phyloP scores from a whole-genome alignment of 2,888 invertebrate species.

The Rutpela maculata region DNA sequence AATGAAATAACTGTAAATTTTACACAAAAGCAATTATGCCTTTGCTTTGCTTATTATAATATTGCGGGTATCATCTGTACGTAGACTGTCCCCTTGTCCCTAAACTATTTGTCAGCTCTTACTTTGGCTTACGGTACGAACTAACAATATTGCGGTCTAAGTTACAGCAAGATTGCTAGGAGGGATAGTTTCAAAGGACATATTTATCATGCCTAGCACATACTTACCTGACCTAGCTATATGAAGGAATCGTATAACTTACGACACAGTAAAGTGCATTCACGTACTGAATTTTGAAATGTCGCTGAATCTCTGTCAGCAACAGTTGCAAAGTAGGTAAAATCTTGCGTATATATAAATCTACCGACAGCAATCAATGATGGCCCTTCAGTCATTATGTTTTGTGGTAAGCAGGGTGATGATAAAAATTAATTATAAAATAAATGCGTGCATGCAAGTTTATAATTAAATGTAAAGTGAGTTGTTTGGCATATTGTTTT shows the following conservation, averaged over 20 bases:
- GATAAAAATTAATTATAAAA: background rate
- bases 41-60: slow-evolving; percentile 36
- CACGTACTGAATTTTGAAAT: slow-evolving; percentile 27
- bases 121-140: slow-evolving; percentile 13
- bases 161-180: slow-evolving; percentile 45
- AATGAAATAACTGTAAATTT: slow-evolving; percentile 25
- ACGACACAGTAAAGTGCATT: slow-evolving; percentile 15
- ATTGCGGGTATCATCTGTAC: slow-evolving; percentile 20
- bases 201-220: slow-evolving; percentile 48
- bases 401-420: background rate
- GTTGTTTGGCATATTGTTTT: no score
- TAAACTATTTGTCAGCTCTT: slow-evolving; percentile 33
- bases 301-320: slow-evolving; percentile 9
- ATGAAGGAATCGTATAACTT: slow-evolving; percentile 3
- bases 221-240: slow-evolving; percentile 35
- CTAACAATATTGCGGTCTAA: slow-evolving; percentile 44
- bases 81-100: slow-evolving; percentile 14
- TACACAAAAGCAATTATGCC: slow-evolving; percentile 29
- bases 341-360: background rate
- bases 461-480: no score
- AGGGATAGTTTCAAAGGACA: slow-evolving; percentile 43
- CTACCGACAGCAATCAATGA: background rate
- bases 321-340: slow-evolving; percentile 13
- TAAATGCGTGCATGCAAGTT: no score
- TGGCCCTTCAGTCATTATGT: background rate